Base-by-base conservation (phyloP, 2,888 invertebrate genomes). In the Archips crataeganus region DNA sequence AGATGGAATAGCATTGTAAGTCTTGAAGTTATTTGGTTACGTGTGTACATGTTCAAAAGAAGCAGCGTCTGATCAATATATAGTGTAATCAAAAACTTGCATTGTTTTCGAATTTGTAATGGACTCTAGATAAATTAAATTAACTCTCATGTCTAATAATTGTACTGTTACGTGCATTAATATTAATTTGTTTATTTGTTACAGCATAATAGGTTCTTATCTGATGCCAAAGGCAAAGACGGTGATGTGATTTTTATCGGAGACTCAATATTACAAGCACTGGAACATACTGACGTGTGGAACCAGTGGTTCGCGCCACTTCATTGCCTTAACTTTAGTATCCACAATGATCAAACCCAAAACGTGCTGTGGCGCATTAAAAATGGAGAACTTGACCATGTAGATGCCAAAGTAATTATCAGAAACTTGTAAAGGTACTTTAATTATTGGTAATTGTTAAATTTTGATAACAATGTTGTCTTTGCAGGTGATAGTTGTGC, bases 181-280 rank as follows among this genome's bases (percentile, higher is more conserved):
- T 47, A 68, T 34, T 70, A 70, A 15, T 42, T 45, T 45, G 11
- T 10, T 45, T 77, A 72, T 78, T 76, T 78, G 83, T 95, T 95
- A 76, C 92, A 98, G 98, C 98, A 98, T 88, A 97, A 97, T 82
- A 95, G 98, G 81, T 98, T 98, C 90, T 94, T 98, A 72, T 95
- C 96, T 11, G 98, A 98, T 88, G 97, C 97, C 8, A 96, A 97
- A 86, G 98, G 98, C 82, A 97, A 97, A 91, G 98, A 99, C 91
- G 98, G 98, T 13, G 98, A 99, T 88, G 98, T 98, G 45, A 96
- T 98, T 80, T 98, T 98, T 83, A 96, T 98, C 77, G 99, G 98
- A 0, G 99, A 98, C 91, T 98, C 98, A 62, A 96, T 98, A 79
- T 94, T 98, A 75, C 97, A 97, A 90, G 96, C 97, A 64, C 91